Evolutionary conservation across 2,888 invertebrate species (phyloP).

Genomic region (Mellilla xanthometata): DNA sequence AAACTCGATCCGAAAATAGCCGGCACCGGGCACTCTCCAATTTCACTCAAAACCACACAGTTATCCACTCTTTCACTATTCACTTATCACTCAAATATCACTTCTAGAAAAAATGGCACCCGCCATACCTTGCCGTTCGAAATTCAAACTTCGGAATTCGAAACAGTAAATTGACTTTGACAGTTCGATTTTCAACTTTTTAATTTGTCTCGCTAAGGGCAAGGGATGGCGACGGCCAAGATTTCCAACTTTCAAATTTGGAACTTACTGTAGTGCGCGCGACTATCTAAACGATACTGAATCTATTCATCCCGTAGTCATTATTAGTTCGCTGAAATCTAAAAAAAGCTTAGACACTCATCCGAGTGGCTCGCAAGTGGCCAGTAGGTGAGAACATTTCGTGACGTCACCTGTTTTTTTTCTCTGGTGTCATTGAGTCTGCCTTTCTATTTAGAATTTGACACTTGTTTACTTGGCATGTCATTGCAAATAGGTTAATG

Average conservation of each 20-base stretch:
- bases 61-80: conserved; percentile 8
- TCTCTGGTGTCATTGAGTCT: conserved; percentile 38
- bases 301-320: conserved; percentile 50
- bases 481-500: conserved; percentile 35
- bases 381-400: conserved; percentile 48
- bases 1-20: conserved; percentile 39
- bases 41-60: conserved; percentile 35
- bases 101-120: conserved; percentile 12
- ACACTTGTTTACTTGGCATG: conserved; percentile 31
- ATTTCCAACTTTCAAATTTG: conserved; percentile 39
- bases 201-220: conserved; percentile 18
- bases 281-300: conserved; percentile 70
- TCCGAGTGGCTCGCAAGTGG: conserved; percentile 41
- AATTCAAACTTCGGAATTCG: conserved; percentile 7
- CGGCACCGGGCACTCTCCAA: conserved; percentile 44
- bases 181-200: neutral
- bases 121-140: no score
- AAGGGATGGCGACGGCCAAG: conserved; percentile 30
- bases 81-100: conserved; percentile 17
- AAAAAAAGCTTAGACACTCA: conserved; percentile 74
- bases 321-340: conserved; percentile 70
- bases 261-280: conserved; percentile 76
- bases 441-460: conserved; percentile 32
- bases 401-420: conserved; percentile 43
- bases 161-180: conserved; percentile 3